Evolutionary conservation across 2,113 vertebrate species (phyloP), one percentile per base, ranked within the genome.

Genomic region (Pachyramphus minor): DNA sequence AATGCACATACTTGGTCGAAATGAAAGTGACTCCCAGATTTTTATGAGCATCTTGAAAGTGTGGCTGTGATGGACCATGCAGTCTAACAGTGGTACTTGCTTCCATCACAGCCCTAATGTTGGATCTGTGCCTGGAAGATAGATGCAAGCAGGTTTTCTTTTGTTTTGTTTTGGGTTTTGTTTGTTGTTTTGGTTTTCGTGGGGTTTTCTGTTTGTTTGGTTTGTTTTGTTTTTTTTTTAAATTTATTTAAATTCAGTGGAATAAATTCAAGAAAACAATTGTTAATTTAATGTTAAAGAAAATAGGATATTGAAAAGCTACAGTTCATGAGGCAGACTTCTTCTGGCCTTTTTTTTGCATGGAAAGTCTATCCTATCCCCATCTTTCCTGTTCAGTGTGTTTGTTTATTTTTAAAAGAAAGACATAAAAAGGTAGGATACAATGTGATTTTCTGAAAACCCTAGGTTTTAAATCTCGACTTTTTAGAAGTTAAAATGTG

Each of bases 1-100:
- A 64, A 79, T 84, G n/a, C 58, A 84, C 64, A 72, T 52, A 76
- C 39, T 94, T 81, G 47, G 84, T 84, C 69, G 19, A 45, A 91
- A 94, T 50, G 87, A 95, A 91, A 94, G 91, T 45, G 69, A 87
- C 58, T 85, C 44, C 53, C 60, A 72, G 90, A 59, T 79, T 92
- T 96, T 95, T 93, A 93, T 64, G 79, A 95, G 47, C 41, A 71
- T 89, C 67, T 71, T 94, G 83, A 93, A 79, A 90, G 21, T 42
- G 39, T 77, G 49, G 7, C 23, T 50, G 67, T 84, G 79, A 67
- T 2, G 49, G 73, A 72, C 52, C 47, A 64, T 8, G 44, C 66
- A 68, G 49, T 30, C 69, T 60, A 82, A 91, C 77, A 87, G 60
- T 31, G 69, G 41, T 62, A 37, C 69, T 87, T 74, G 49, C 52